Evolutionary conservation across 1,140 invertebrate species (phyloP).

Genomic region (Coelopa frigida): DNA sequence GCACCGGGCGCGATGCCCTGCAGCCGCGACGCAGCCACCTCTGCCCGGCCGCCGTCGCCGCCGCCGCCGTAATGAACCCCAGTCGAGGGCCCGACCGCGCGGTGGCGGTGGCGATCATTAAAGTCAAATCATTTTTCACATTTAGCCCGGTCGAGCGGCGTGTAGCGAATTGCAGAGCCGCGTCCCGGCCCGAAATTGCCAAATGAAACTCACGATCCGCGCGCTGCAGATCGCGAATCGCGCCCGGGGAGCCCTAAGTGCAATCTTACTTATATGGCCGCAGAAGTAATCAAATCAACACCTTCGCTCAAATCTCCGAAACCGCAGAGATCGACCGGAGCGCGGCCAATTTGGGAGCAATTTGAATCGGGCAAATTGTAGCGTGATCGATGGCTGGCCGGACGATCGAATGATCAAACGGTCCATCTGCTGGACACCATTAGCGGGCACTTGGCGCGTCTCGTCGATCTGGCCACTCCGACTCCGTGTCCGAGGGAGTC

Average conservation of each 20-base stretch:
- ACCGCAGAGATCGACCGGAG: conserved; percentile 10
- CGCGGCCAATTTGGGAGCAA: background rate
- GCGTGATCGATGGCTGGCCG: conserved; percentile 5
- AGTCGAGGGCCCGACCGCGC: too few relatives aligned
- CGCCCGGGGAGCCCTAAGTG: too few relatives aligned
- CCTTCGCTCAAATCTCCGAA: conserved; percentile 24
- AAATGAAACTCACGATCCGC: conserved; percentile 12
- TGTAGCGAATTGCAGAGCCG: background rate
- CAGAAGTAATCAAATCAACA: conserved; percentile 45
- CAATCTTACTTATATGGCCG: too few relatives aligned
- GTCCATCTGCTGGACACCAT: too few relatives aligned
- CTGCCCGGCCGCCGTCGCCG: too few relatives aligned
- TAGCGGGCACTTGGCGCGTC: too few relatives aligned
- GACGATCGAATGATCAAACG: background rate
- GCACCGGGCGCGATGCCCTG: too few relatives aligned
- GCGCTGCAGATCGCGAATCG: too few relatives aligned
- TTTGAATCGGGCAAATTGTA: conserved; percentile 1
- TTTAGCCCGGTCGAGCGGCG: conserved; percentile 20
- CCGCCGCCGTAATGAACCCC: too few relatives aligned
- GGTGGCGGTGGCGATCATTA: conserved; percentile 43
- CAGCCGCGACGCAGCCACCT: too few relatives aligned
- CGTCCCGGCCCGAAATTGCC: background rate
- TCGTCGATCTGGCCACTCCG: too few relatives aligned
- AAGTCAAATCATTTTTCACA: conserved; percentile 46
- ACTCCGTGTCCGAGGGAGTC: conserved; percentile 13